Evolutionary conservation across 2,797 vertebrate species (phyloP), one percentile per base, ranked within the genome.

Genomic region (Crocidura indochinensis): DNA sequence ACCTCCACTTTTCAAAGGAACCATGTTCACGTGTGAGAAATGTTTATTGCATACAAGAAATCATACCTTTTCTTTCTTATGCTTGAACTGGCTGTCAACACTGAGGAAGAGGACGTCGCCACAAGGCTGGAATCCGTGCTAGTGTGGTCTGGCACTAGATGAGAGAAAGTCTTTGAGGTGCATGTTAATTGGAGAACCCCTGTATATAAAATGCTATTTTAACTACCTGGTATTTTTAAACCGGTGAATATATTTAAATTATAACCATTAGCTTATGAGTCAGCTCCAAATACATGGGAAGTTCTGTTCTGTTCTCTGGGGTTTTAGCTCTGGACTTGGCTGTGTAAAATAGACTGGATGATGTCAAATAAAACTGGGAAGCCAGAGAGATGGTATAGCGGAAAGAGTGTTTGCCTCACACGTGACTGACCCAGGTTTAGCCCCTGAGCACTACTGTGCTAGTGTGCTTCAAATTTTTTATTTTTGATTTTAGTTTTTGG

Each of bases 321-420:
- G 88, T 82, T 90, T 95, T 89, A 90, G 84, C 71, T 47, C 95
- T 94, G 95, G 75, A 94, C 83, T 87, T 92, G 94, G 91, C 94
- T 77, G 0, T 79, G 51, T 93, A 85, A 87, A 93, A 90, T 67
- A 83, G 90, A 95, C 47, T 67, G 96, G 79, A 95, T 91, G 84
- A 95, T 93, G 68, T 84, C 92, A 53, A 96, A 94, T 96, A 80
- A 82, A 93, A 90, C 44, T 68, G 87, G 93, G 94, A 91, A 68
- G 83, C 38, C 38, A 38, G 38, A 38, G 38, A 38, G 38, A 38
- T 38, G 38, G 38, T 38, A 38, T 38, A 38, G 38, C 38, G 38
- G 38, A 5, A 38, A 38, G 38, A 5, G 38, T 38, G 38, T 38
- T 38, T 38, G 38, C 38, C 38, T 38, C 38, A 38, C 38, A 38